phyloP scores from a whole-genome alignment of 2,113 vertebrate genomes.

The Herpailurus yagouaroundi region DNA sequence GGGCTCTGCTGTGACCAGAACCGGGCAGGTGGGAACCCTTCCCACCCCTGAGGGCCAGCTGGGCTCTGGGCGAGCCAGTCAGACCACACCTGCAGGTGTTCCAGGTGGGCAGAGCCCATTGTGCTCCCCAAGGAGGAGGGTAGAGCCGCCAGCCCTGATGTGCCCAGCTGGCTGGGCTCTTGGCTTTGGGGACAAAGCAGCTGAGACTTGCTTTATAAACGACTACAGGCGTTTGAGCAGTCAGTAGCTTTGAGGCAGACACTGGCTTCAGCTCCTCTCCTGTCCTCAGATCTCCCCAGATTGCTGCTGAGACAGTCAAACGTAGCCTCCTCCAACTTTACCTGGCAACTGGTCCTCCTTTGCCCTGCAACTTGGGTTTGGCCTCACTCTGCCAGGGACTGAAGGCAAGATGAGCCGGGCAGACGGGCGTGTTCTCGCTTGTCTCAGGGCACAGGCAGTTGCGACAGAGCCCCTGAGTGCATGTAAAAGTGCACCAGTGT shows the following conservation, averaged over 20 bases:
- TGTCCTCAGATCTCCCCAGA: slow-evolving; percentile 50
- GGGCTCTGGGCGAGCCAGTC: background rate
- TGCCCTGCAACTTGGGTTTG: slow-evolving; percentile 85
- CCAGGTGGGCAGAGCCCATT: background rate
- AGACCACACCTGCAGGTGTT: background rate
- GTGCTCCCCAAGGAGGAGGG: background rate
- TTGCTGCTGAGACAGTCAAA: slow-evolving; percentile 53
- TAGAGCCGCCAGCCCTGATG: background rate
- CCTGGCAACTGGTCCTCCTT: slow-evolving; percentile 80
- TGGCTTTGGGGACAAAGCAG: background rate
- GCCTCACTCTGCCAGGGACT: slow-evolving; percentile 83
- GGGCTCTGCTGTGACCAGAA: background rate
- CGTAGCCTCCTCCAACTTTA: slow-evolving; percentile 70
- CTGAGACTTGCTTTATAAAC: background rate
- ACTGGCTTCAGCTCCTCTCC: background rate
- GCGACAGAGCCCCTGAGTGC: slow-evolving; percentile 72
- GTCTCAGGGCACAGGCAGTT: slow-evolving; percentile 80
- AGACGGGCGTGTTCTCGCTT: slow-evolving; percentile 83
- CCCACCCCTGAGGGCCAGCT: background rate
- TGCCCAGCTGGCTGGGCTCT: background rate
- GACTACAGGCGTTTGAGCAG: background rate
- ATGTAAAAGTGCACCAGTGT: slow-evolving; percentile 80
- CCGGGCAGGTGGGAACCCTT: background rate
- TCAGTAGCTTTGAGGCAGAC: background rate
- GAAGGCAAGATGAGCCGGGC: slow-evolving; percentile 83